Conservation (phyloP, 2,113 vertebrate species). For the Blennius ocellaris region DNA sequence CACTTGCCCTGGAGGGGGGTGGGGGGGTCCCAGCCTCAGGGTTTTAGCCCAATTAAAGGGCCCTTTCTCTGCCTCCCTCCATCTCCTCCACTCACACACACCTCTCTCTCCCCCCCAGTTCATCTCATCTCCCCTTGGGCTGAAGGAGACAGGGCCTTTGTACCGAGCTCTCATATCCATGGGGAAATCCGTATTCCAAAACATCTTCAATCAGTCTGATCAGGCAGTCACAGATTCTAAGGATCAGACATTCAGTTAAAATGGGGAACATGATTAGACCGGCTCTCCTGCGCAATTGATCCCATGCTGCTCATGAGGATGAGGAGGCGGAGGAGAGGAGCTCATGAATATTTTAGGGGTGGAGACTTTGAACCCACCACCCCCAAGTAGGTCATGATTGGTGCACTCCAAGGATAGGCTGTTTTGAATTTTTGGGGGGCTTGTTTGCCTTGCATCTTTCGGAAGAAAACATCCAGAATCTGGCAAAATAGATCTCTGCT, state of each 20-base stretch:
- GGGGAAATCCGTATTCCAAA: slow-evolving; percentile 69
- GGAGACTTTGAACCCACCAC: slow-evolving; percentile 75
- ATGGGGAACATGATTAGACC: slow-evolving; percentile 40
- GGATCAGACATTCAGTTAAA: slow-evolving; percentile 52
- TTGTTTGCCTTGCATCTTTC: slow-evolving; percentile 71
- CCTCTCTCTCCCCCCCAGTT: slow-evolving; percentile 21
- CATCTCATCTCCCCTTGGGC: slow-evolving; percentile 16
- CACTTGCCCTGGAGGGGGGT: slow-evolving; percentile 50
- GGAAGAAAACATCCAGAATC: slow-evolving; percentile 62
- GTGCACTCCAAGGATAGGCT: slow-evolving; percentile 65
- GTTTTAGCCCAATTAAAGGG: slow-evolving; percentile 67
- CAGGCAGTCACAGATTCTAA: slow-evolving; percentile 54
- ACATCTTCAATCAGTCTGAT: slow-evolving; percentile 75
- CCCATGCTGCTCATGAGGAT: slow-evolving; percentile 55
- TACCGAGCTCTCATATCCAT: slow-evolving; percentile 47
- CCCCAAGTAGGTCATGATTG: slow-evolving; percentile 78
- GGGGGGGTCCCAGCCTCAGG: slow-evolving; percentile 48
- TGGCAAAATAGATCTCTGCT: slow-evolving; percentile 47
- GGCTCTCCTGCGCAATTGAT: slow-evolving; percentile 64
- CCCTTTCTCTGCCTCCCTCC: slow-evolving; percentile 33
- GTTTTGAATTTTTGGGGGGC: slow-evolving; percentile 63
- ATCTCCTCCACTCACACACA: neutral
- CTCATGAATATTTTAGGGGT: slow-evolving; percentile 81
- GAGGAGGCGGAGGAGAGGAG: slow-evolving; percentile 44
- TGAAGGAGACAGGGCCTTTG: slow-evolving; percentile 50